Evolutionary conservation across 2,797 vertebrate species (phyloP), one percentile per base, ranked within the genome.

Genomic region (Urophycis tenuis): DNA sequence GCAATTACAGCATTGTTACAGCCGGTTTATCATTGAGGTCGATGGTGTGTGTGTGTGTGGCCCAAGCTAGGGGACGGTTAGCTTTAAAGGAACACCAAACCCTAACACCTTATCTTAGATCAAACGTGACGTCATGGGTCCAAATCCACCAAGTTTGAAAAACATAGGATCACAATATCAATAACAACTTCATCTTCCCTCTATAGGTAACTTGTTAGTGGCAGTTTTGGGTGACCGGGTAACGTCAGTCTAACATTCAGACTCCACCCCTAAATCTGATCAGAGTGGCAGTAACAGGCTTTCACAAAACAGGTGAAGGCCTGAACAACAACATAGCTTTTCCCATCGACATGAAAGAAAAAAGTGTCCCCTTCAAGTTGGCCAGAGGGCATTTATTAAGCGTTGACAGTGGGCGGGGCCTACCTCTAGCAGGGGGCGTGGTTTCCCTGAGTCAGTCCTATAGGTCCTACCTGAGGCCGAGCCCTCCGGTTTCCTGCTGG

Each of bases 401-500:
- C 25, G 22, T 25, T 7, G 53, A 60, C 3, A 60, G 53, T 60
- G 53, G 53, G 22, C 53, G 53, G 53, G 53, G 53, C 1, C 49
- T 22, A 53, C 19, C 53, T 25, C 53, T 1, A 60, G 8, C 22
- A n/a, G 22, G 53, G 53, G n/a, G n/a, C n/a, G 3, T 7, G 36
- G 45, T 9, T 7, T 36, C 11, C 36, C 36, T 36, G 1, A 9
- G 9, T 1, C 36, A 11, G 41, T 53, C 69, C 45, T 74, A 30
- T 70, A 10, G 1, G 6, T 82, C 84, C 87, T 90, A 98, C 97
- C 97, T 89, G 94, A 87, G 75, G 91, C 81, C 33, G 89, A 88
- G 19, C 86, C 77, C 84, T 96, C 96, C 1, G 93, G 93, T 60
- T 90, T 92, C 88, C 95, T 98, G 76, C 85, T 93, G 85, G 93